Evolutionary conservation across 2,888 invertebrate species (phyloP), one percentile per base, ranked within the genome.

Genomic region (Crocallis elinguaria): DNA sequence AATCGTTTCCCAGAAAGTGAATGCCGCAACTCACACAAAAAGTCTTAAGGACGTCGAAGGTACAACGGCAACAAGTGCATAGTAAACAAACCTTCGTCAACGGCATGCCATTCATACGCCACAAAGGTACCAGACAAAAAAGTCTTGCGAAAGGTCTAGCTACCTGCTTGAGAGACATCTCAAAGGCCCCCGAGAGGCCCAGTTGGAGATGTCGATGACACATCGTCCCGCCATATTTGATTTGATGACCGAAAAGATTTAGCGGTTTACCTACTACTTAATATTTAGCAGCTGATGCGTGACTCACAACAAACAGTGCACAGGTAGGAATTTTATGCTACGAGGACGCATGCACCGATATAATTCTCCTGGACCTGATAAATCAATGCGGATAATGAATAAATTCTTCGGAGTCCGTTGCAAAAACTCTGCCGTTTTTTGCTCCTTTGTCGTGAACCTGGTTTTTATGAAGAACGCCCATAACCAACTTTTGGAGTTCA

Each of bases 111-210:
- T 82, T 79, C 77, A 79, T 72, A 65, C 48, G 61, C 57, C 66
- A 81, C 75, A 82, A 85, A 82, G 79, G 79, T 75, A 57, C 67
- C 56, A 44, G 62, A 73, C 73, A 86, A 87, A 88, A 85, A 87
- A 76, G 56, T 57, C 70, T 75, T 71, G 72, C 81, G 62, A 84
- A 86, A 83, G 82, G 79, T 77, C 69, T 67, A 75, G 75, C 87
- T 89, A 89, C 89, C 89, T 89, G 88, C 82, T 72, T 73, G 63
- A 75, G 70, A 77, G 71, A 71, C 67, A 65, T 65, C 61, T 71
- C 70, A 66, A 71, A 73, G 74, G 70, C 65, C 65, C 69, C 64
- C 48, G 16, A 58, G 56, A 60, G 61, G 73, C 69, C 51, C 58
- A 66, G 71, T 64, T 61, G 52, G 64, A 67, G 64, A 78, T 74